Evolutionary conservation across 2,888 invertebrate genomes (phyloP), one percentile per base, ranked within the genome.

Genomic region (Lasioglossum leucozonium): DNA sequence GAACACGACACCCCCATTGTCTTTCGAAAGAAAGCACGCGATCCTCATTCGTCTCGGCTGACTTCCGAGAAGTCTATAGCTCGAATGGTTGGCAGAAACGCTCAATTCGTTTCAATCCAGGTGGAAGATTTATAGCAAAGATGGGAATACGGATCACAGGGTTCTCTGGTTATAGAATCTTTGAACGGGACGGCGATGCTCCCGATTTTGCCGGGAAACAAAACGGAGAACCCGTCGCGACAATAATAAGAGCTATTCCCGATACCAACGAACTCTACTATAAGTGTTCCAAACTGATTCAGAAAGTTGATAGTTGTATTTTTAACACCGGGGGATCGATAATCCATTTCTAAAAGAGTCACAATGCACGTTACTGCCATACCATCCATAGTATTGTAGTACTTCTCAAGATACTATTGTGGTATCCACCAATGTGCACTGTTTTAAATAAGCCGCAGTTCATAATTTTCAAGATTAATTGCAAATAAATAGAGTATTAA

Each of bases 61-160:
- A 81, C 72, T 83, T 77, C 67, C 51, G 55, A 47, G 76, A 77
- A 81, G 81, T 83, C 72, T 73, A 30, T 77, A 37, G 77, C 34
- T 40, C n/a, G 67, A 76, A 76, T 30, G 44, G 55, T n/a, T 34
- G 42, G 65, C 34, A 37, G 34, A 34, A 51, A 22, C 34, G n/a
- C 34, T 83, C 44, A 71, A 81, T 81, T 75, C 65, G 30, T 80
- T 62, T 44, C 65, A 22, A 26, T 62, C 6, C 62, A 34, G 8
- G 30, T 34, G 30, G 18, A 65, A 65, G 65, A 65, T 65, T 65
- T 65, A 65, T 65, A 18, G 34, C 58, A 58, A 34, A 34, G 30
- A 16, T 8, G 34, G 8, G 18, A 8, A 18, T 65, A 58, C 65
- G 65, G 65, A 18, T 34, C 65, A 10, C 65, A 18, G 65, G 34